Conservation (phyloP, 2,113 vertebrate genomes). For the Excalfactoria chinensis region DNA sequence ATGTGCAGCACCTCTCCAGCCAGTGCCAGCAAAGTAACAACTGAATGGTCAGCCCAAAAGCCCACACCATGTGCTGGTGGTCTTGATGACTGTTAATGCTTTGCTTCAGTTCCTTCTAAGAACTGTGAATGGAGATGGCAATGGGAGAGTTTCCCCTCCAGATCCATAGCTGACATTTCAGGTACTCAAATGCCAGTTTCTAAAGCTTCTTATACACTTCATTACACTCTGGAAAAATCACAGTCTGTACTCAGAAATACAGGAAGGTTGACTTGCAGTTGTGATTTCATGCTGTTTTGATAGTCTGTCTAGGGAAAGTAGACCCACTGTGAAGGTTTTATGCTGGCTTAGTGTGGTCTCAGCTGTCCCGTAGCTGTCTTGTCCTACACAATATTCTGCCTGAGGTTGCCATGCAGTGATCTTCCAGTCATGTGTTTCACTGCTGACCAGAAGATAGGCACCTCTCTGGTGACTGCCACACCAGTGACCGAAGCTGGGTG, state of each 20-base stretch:
- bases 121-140: neutral
- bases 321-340: neutral
- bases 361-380: neutral
- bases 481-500: neutral
- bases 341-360: rapidly evolving
- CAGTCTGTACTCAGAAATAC: neutral
- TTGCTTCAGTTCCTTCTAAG: neutral
- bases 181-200: neutral
- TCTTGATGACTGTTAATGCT: neutral
- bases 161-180: neutral
- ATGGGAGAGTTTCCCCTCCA: neutral
- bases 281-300: neutral
- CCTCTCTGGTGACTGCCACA: neutral
- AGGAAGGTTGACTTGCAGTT: neutral
- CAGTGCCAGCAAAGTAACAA: neutral
- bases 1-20: neutral
- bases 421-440: neutral
- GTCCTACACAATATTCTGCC: neutral
- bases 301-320: neutral
- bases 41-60: neutral
- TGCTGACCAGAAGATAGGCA: neutral
- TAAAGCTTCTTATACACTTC: neutral
- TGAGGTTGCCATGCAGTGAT: neutral
- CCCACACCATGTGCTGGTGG: neutral
- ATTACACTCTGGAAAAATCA: neutral